Evolutionary conservation across 2,113 vertebrate species (phyloP).

Genomic region (Oxyruncus cristatus): DNA sequence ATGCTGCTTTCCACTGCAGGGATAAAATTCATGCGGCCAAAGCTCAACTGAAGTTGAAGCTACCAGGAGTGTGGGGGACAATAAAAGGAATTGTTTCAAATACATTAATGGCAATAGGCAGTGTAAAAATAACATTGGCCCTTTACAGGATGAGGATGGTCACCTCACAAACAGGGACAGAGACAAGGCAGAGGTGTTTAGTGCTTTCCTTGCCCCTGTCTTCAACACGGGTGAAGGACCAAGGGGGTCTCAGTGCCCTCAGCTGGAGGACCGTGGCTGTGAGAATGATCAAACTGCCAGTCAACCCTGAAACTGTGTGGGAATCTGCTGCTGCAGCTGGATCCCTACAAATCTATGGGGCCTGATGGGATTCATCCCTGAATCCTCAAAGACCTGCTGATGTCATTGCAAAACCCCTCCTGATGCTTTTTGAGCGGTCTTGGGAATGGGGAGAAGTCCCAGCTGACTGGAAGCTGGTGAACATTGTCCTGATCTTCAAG

Average conservation of each 20-base stretch:
- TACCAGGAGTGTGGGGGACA: not conserved
- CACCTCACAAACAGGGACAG: not conserved
- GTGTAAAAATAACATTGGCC: not conserved
- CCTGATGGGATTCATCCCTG: not conserved
- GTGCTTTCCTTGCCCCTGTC: not conserved
- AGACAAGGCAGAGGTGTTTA: not conserved
- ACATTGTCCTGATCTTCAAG: not conserved
- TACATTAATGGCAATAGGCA: not conserved
- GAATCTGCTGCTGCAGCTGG: not conserved
- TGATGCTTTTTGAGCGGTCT: not conserved
- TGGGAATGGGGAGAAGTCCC: not conserved
- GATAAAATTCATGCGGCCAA: not conserved
- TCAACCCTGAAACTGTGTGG: not conserved
- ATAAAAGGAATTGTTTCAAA: not conserved
- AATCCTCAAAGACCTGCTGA: not conserved
- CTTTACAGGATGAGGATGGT: not conserved
- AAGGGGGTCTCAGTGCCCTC: not conserved
- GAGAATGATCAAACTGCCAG: not conserved
- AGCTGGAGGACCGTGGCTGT: not conserved
- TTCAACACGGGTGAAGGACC: not conserved
- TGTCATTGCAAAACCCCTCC: not conserved
- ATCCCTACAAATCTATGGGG: not conserved
- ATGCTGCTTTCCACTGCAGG: not conserved
- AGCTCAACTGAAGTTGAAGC: not conserved
- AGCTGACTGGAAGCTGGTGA: not conserved